A percentile compares a stretch with the other conserved stretches of the same genome.
Evolutionary conservation across 2,113 vertebrate species (phyloP).

Genomic region (Chaenocephalus aceratus): DNA sequence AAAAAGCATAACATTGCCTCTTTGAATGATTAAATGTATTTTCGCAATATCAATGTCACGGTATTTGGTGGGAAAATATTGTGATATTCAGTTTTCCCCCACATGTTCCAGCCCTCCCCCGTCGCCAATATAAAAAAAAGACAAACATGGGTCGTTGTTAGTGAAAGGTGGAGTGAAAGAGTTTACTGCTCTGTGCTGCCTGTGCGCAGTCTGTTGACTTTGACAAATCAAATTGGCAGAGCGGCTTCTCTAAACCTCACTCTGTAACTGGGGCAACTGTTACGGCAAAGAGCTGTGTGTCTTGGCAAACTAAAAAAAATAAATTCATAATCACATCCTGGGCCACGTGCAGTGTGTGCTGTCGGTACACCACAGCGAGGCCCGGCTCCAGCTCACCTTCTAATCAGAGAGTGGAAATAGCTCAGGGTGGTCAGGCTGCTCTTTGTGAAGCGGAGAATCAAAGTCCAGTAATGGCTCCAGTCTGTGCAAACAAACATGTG

Average conservation of each 20-base stretch:
- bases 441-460: slow-evolving; percentile 57
- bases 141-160: too few species aligned
- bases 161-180: too few species aligned
- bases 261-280: slow-evolving; percentile 16
- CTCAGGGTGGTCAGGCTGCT: slow-evolving; percentile 65
- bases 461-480: slow-evolving; percentile 65
- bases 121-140: too few species aligned
- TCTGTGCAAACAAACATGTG: slow-evolving; percentile 56
- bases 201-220: slow-evolving; percentile 6
- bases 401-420: slow-evolving; percentile 81
- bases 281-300: slow-evolving; percentile 12
- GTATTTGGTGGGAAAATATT: too few species aligned
- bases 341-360: slow-evolving; percentile 33
- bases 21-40: too few species aligned
- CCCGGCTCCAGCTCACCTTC: slow-evolving; percentile 73
- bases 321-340: slow-evolving; percentile 40
- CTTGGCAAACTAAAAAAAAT: slow-evolving; percentile 20
- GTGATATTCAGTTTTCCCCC: too few species aligned
- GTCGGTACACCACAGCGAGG: slow-evolving; percentile 20
- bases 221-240: background rate
- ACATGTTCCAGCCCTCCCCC: too few species aligned
- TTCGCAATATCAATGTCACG: too few species aligned
- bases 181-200: slow-evolving; percentile 2
- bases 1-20: too few species aligned
- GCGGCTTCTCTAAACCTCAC: background rate